These are phyloP conservation scores for Semicossyphus pulcher DNA, from an alignment of 2,113 vertebrate species.

Conservation along the genomic window DNA sequence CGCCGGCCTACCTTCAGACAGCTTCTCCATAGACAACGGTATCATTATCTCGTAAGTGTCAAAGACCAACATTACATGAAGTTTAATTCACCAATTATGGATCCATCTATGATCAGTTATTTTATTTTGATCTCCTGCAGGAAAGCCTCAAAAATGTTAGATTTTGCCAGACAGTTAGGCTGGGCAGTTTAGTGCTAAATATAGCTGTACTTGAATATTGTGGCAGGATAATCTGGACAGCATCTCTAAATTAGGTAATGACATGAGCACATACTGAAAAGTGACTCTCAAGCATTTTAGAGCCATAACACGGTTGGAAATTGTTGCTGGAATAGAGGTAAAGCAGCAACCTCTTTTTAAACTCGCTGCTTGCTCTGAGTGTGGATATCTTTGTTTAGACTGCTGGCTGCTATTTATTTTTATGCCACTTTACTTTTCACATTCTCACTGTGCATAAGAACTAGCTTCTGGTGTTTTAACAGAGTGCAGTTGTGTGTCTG, in stretches of 20 bases:
- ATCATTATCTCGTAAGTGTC: slow-evolving; percentile 91
- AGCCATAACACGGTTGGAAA: background rate
- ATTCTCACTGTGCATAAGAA: background rate
- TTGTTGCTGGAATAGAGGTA: slow-evolving; percentile 17
- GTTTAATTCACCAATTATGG: background rate
- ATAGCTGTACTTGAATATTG: background rate
- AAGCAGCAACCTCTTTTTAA: background rate
- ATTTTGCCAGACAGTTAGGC: background rate
- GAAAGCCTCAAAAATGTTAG: background rate
- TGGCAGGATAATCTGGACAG: background rate
- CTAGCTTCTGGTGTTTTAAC: background rate
- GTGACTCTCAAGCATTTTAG: slow-evolving; percentile 5
- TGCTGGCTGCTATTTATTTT: background rate
- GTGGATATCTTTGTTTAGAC: slow-evolving; percentile 1
- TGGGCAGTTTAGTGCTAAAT: background rate
- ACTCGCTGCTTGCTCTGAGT: background rate
- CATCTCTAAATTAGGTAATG: slow-evolving; percentile 3
- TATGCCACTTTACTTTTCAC: background rate
- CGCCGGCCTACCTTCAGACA: slow-evolving; percentile 91
- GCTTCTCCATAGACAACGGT: slow-evolving; percentile 91
- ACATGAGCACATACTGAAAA: background rate
- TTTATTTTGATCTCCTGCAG: background rate
- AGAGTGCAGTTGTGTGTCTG: background rate
- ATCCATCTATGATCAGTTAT: background rate
- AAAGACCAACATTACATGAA: background rate